Evolutionary conservation across 2,113 vertebrate species (phyloP), one percentile per base, ranked within the genome.

Genomic region (Corvus cornix): DNA sequence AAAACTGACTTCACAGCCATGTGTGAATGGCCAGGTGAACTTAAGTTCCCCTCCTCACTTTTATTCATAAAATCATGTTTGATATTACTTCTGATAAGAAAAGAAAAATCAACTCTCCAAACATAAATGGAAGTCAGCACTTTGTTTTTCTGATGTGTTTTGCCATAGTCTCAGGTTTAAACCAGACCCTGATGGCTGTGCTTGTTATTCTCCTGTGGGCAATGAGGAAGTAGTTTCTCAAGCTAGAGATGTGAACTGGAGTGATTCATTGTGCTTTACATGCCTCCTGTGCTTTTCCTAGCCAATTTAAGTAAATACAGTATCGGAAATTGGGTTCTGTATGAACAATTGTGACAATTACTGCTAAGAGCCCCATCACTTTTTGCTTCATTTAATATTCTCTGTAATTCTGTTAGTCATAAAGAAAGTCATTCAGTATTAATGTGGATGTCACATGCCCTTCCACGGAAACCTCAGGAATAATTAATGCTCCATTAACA

Each of bases 401-500:
- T 88, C 74, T 92, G 49, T 88, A 93, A 96, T 96, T 87, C 72
- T 21, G 53, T 52, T 88, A 90, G 85, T 81, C 75, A 87, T 91
- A 93, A 95, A 95, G 94, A 93, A 95, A 83, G 84, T 87, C 3
- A 77, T 62, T 96, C 0, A 3, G 56, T 90, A 96, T 95, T 94
- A 64, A 84, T 77, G 89, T 81, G 84, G 67, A 69, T 97, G 92
- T 90, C 83, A 64, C 76, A 67, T 67, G 33, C 60, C 78, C 64
- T 83, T 94, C 70, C 62, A 90, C 2, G 1, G 60, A 95, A 96
- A 95, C 53, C 85, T 95, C 89, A 94, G 87, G 87, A 96, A 96
- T 97, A 97, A 96, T 96, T 97, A 97, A 97, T 97, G 94, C 59
- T 43, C 39, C 73, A 90, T 97, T 96, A 96, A 96, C 93, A 97